Evolutionary conservation across 2,888 invertebrate species (phyloP).

Genomic region (Crepidodera aurea): DNA sequence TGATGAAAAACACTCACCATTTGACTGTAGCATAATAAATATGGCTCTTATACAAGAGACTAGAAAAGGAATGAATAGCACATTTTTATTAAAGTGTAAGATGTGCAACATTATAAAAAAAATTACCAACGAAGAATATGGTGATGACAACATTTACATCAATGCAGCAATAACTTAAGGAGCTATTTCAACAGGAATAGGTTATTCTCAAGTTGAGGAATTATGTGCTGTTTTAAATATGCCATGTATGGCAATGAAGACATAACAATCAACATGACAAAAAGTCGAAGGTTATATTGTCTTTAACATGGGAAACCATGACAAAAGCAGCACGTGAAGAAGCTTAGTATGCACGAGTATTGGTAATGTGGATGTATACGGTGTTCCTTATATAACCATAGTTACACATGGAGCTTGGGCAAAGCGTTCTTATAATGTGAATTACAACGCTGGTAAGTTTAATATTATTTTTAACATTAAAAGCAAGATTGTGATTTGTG

Average conservation of each 20-base stretch:
- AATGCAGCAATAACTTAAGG: constrained; percentile 9
- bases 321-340: constrained; percentile 1
- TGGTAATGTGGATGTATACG: constrained; percentile 2
- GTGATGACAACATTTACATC: constrained; percentile 3
- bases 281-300: constrained; percentile 5
- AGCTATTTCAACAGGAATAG: constrained; percentile 19
- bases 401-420: constrained; percentile 6
- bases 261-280: constrained; percentile 3
- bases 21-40: constrained; percentile 18
- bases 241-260: constrained; percentile 12
- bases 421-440: constrained; percentile 1
- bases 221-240: constrained; percentile 15
- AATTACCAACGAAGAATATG: constrained; percentile 3
- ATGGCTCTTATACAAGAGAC: constrained; percentile 4
- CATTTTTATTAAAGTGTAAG: constrained; percentile 14
- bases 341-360: neutral
- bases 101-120: constrained; percentile 7
- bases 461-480: neutral
- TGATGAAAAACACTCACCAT: constrained; percentile 4
- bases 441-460: constrained; percentile 7
- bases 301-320: neutral
- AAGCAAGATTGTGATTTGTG: neutral
- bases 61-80: constrained; percentile 1
- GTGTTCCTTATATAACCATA: neutral
- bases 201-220: constrained; percentile 15